Base-by-base conservation (phyloP, 2,888 invertebrate genomes). In the Eristalis intricaria region DNA sequence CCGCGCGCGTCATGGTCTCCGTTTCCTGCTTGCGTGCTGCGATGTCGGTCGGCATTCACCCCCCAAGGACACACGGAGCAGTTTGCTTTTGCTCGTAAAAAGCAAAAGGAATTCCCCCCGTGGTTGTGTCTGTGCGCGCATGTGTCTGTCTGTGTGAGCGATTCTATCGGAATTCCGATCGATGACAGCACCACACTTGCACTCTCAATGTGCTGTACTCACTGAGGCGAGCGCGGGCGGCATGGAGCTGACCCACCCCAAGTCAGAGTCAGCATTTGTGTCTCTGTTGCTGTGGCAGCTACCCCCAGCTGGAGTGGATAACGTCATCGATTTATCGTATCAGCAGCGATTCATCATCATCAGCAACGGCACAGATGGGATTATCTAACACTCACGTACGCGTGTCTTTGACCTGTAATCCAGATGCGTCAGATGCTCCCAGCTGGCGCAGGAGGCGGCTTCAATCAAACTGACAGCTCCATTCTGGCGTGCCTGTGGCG, bases 281-380 rank as follows among this genome's bases (percentile, higher is more conserved):
- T 32, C 5, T 32, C 38, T 38, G 38, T 38, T 38, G 38, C 38
- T 13, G 38, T 11, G 13, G 11, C 43, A 3, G 63, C 23, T 19
- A 50, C 65, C 15, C 40, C 10, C n/a, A 32, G 29, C 23, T 8
- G 38, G 35, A 60, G 40, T 19, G 13, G 56, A 66, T 79, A 70
- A 75, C 84, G 79, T 84, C 83, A 84, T 71, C 75, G 66, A 79
- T 84, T 84, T 71, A 75, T 66, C 75, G 60, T 19, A 50, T 50
- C 50, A 2, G 8, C 50, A 50, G 50, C 60, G 23, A 60, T 60
- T 60, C 26, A 76, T 83, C 77, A 56, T 50, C 43, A 65, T 32
- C 65, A 56, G 13, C 60, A 64, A 13, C 50, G 35, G 56, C 40
- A 64, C 23, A 32, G 26, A 26, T 23, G n/a, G 29, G 58, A 60